A percentile compares a stretch with the other conserved stretches of the same genome.
phyloP scores from a whole-genome alignment of 2,113 vertebrate species.

The Serilophus lunatus region DNA sequence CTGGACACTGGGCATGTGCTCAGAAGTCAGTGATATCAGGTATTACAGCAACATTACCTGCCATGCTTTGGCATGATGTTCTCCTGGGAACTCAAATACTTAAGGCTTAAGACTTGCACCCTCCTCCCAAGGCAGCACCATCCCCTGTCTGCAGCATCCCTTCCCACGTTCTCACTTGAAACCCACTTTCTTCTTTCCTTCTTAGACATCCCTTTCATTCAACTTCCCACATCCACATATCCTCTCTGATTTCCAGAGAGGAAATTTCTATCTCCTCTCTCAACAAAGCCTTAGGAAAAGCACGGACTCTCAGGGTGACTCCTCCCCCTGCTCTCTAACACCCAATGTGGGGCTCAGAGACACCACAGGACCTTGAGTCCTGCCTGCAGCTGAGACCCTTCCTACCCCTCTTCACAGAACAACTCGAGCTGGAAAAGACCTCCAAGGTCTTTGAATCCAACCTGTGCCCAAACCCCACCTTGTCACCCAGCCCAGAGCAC shows the following conservation, averaged over 20 bases:
- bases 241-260: background rate
- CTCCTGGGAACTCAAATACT: background rate
- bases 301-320: background rate
- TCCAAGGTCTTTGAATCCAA: background rate
- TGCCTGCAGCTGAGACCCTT: background rate
- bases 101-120: background rate
- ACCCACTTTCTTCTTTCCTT: background rate
- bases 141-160: background rate
- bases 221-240: background rate
- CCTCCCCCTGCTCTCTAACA: background rate
- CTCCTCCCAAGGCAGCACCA: background rate
- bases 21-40: background rate
- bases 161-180: background rate
- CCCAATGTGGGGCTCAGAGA: background rate
- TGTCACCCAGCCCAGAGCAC: background rate
- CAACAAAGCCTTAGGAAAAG: background rate
- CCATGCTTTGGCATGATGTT: fast-evolving
- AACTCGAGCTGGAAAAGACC: background rate
- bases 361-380: fast-evolving
- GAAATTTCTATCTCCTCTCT: background rate
- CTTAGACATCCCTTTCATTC: background rate
- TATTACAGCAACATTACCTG: background rate
- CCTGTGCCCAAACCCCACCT: background rate
- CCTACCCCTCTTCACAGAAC: background rate
- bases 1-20: fast-evolving